These are phyloP conservation scores for Cervus canadensis DNA, from an alignment of 2,113 vertebrate species.

Conservation along the genomic window DNA sequence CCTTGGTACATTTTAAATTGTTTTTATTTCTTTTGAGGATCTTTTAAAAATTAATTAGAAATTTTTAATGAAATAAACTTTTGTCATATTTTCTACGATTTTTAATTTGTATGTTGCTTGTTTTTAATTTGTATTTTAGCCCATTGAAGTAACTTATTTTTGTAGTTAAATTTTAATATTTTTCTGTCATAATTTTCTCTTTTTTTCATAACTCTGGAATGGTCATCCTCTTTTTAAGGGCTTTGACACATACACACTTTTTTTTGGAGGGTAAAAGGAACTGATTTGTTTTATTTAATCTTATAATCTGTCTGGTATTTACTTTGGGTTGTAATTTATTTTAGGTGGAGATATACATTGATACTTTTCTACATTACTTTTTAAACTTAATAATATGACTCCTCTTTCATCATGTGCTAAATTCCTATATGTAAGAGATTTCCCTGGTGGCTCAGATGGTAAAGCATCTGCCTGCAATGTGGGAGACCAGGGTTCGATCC, in stretches of 20 bases:
- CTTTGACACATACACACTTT: background rate
- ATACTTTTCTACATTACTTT: slow-evolving; percentile 11
- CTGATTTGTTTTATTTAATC: background rate
- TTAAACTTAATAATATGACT: background rate
- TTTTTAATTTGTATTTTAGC: background rate
- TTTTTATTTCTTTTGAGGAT: background rate
- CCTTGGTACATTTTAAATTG: background rate
- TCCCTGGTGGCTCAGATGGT: background rate
- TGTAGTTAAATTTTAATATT: background rate
- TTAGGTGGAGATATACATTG: background rate
- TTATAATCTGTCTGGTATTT: background rate
- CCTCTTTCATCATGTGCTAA: background rate
- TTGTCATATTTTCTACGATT: background rate
- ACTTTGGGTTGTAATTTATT: slow-evolving; percentile 29
- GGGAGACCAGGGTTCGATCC: background rate
- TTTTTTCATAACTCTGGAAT: background rate
- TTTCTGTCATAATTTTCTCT: background rate
- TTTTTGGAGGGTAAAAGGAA: background rate
- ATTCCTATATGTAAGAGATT: background rate
- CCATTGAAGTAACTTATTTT: background rate
- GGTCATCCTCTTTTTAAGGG: background rate
- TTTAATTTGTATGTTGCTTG: background rate
- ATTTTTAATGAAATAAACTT: background rate
- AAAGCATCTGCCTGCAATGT: background rate
- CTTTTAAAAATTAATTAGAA: background rate